Conservation (phyloP, 2,113 vertebrate genomes). For the Tragulus kanchil region DNA sequence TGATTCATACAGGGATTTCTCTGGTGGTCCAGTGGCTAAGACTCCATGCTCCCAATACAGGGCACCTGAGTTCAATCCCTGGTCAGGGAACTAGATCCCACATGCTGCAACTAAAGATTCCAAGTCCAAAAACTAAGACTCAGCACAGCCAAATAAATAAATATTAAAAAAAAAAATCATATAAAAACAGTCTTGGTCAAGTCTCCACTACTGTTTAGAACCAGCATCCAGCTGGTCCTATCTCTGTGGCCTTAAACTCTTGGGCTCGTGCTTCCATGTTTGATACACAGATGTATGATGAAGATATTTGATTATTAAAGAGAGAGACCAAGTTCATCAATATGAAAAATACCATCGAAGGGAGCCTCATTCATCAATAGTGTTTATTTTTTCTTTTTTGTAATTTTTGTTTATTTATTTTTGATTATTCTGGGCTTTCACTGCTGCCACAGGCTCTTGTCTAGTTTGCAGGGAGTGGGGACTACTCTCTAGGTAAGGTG, state of each 20-base stretch:
- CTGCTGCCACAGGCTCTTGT: too few species aligned
- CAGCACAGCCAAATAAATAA: too few species aligned
- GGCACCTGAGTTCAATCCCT: too few species aligned
- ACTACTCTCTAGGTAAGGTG: too few species aligned
- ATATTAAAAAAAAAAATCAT: background rate
- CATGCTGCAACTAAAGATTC: too few species aligned
- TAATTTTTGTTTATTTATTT: too few species aligned
- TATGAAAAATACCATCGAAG: background rate
- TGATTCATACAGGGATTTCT: background rate
- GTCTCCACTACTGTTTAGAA: background rate
- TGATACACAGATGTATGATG: background rate
- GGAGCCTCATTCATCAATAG: background rate
- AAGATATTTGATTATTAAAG: background rate
- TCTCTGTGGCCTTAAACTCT: background rate
- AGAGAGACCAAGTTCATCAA: constrained; percentile 16
- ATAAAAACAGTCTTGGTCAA: background rate
- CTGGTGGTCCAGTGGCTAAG: too few species aligned
- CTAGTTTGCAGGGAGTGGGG: too few species aligned
- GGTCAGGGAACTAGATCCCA: too few species aligned
- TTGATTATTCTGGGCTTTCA: too few species aligned
- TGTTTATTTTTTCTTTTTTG: background rate
- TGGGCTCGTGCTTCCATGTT: background rate
- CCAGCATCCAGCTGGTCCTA: background rate
- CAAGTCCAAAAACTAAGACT: too few species aligned
- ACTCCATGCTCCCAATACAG: too few species aligned